A percentile compares a stretch with the other conserved stretches of the same genome.
Evolutionary conservation across 2,113 vertebrate species (phyloP).

Genomic region (Scatophagus argus): DNA sequence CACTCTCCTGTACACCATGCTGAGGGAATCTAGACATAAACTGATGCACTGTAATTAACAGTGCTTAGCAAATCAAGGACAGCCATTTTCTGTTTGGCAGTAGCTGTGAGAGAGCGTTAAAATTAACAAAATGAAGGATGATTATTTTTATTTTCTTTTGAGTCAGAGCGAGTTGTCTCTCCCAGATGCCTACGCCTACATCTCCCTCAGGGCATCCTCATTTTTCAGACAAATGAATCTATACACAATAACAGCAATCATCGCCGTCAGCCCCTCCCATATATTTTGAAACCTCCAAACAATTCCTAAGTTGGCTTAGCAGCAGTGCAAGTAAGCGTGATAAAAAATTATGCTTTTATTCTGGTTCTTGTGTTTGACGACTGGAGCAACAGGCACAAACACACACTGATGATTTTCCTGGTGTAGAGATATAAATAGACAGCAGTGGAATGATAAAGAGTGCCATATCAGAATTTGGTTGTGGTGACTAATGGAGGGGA

Average conservation of each 20-base stretch:
- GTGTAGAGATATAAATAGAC: background rate
- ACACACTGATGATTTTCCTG: background rate
- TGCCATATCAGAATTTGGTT: constrained; percentile 42
- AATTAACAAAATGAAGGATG: constrained; percentile 59
- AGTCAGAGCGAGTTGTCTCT: constrained; percentile 49
- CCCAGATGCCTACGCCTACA: constrained; percentile 16
- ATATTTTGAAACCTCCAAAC: constrained; percentile 18
- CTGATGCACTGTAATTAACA: constrained; percentile 78
- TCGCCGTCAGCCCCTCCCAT: background rate
- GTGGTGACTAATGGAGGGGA: constrained; percentile 68
- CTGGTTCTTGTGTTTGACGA: background rate
- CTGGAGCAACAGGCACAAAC: background rate
- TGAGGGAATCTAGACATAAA: constrained; percentile 64
- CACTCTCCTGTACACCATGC: constrained; percentile 67
- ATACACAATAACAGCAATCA: constrained; percentile 27
- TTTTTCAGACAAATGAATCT: constrained; percentile 36
- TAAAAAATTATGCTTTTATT: background rate
- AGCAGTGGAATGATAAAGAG: constrained; percentile 39
- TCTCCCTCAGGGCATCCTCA: constrained; percentile 23
- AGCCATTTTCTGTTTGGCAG: constrained; percentile 65
- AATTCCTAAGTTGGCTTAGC: background rate
- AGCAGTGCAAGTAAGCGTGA: background rate
- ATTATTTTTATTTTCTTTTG: constrained; percentile 58
- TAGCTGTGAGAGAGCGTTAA: constrained; percentile 55
- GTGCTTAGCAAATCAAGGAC: constrained; percentile 69